Evolutionary conservation across 1,140 invertebrate genomes (phyloP), one percentile per base, ranked within the genome.

Genomic region (Pseudomyrmex sp.): DNA sequence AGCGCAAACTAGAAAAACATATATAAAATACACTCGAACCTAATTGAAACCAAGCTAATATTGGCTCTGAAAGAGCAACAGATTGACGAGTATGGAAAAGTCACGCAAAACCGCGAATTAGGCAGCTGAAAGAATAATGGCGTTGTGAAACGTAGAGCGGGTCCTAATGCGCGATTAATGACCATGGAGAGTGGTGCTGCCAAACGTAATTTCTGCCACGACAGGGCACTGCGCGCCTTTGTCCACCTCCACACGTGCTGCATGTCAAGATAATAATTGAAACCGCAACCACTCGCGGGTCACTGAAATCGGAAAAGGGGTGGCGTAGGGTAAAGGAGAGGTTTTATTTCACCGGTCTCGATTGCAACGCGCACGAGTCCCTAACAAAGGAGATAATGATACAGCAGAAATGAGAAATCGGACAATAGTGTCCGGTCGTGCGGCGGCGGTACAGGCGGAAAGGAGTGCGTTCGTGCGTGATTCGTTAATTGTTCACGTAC

Each of bases 151-250:
- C 35, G 23, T 9, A 65, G 50, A 61, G 26, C 13, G 5, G 35
- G 58, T 73, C 58, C 85, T 85, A 85, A 85, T 85, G 58, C 77
- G 46, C 62, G 52, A 87, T 83, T 73, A 82, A 88, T 85, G 76
- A 26, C 54, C 52, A 80, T 73, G 76, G 79, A 73, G 77, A 84
- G 87, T 74, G 76, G 77, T 68, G 74, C 46, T 35, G 18, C 54
- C 54, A 75, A 82, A 76, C 69, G 75, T 75, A 73, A 88, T 76
- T 87, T 88, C 84, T 86, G 86, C 76, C 63, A 85, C 59, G 70
- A 70, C 83, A 70, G 61, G 46, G 13, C n/a, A 35, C 15, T 12
- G 35, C 3, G 23, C 46, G 20, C 50, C 48, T 70, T 83, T 85
- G 66, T 72, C 77, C 65, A 82, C 76, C 58, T 65, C n/a, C 66